Evolutionary conservation across 2,113 vertebrate genomes (phyloP), one percentile per base, ranked within the genome.

Genomic region (Tupaia chinensis): DNA sequence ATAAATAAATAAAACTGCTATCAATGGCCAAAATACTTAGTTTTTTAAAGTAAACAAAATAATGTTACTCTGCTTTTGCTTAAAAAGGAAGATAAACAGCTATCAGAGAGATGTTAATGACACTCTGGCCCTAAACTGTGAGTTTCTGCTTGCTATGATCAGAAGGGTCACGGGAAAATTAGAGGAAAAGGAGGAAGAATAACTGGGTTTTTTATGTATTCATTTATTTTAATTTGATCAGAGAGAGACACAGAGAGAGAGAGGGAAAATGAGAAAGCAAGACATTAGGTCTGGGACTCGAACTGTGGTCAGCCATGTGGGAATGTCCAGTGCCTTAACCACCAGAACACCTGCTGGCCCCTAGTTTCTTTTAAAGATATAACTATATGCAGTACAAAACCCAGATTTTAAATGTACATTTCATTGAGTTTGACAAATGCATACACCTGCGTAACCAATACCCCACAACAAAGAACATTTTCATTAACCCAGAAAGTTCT

Each of bases 21-120:
- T 85, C 27, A 78, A 3, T 63, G 25, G 83, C 25, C 32, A 89
- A 68, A 79, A 53, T 61, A 58, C 69, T 68, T 74, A 74, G 44
- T 72, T 87, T 92, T 81, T 69, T 54, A 82, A 82, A 83, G 19
- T 60, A 95, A 79, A 65, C 27, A 89, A 93, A 81, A 73, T 27
- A 74, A 29, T 77, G 53, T 77, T 53, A 32, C 25, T 66, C 60
- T 53, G 53, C 74, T 74, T 78, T 72, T 79, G 17, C 77, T 95
- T 76, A 25, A 56, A 87, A 82, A 34, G 17, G 34, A 11, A 78
- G 61, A 61, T 27, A 84, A 72, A 25, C 15, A 83, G 73, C 16
- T 60, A 73, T 54, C 74, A 88, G 58, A 87, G 34, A 82, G 11
- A 91, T 77, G 19, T 66, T 63, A 61, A 58, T 16, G 9, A 83